phyloP scores from a whole-genome alignment of 2,113 vertebrate species.

The Anoplopoma fimbria region DNA sequence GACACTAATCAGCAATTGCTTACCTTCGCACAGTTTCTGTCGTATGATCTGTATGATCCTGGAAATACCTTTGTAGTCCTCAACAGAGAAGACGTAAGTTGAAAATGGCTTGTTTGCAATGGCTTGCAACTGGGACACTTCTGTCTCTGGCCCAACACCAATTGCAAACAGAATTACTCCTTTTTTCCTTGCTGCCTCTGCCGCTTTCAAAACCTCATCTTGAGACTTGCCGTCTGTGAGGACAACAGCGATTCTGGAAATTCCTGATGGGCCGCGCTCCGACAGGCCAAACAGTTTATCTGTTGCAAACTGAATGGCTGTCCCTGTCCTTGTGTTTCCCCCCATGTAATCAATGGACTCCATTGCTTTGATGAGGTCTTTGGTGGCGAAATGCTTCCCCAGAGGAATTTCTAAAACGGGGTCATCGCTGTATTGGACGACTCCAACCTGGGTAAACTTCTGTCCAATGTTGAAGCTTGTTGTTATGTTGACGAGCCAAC shows the following conservation, averaged over 20 bases:
- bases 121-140: constrained; percentile 89
- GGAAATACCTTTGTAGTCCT: constrained; percentile 96
- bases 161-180: constrained; percentile 96
- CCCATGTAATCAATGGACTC: constrained; percentile 93
- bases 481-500: constrained; percentile 96
- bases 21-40: constrained; percentile 98
- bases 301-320: constrained; percentile 93
- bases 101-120: constrained; percentile 96
- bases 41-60: constrained; percentile 96
- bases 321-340: constrained; percentile 95
- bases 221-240: constrained; percentile 97
- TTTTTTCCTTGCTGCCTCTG: constrained; percentile 92
- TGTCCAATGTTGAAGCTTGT: constrained; percentile 95
- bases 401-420: constrained; percentile 94
- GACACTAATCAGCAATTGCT: constrained; percentile 35
- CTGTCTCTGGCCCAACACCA: constrained; percentile 93
- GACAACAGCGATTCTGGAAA: constrained; percentile 95
- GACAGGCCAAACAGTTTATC: constrained; percentile 94
- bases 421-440: constrained; percentile 96
- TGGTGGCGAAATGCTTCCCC: constrained; percentile 85
- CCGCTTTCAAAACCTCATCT: constrained; percentile 92
- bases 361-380: constrained; percentile 88
- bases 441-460: constrained; percentile 95
- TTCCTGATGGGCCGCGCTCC: constrained; percentile 85
- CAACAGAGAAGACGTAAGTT: constrained; percentile 95